Evolutionary conservation across 2,888 invertebrate genomes (phyloP), one percentile per base, ranked within the genome.

Genomic region (Pteria penguin): DNA sequence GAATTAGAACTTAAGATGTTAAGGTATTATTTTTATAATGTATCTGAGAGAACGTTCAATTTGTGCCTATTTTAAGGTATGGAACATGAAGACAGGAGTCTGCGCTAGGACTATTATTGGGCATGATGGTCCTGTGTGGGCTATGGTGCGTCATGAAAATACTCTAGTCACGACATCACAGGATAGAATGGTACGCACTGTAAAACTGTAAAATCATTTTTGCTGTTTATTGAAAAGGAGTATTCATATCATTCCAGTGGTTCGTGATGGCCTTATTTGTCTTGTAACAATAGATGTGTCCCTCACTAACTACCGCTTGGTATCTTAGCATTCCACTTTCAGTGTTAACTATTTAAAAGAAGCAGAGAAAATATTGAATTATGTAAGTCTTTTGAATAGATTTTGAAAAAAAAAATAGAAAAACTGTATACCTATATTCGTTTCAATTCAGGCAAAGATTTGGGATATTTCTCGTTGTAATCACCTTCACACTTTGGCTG

Each of bases 51-150:
- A 57, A 57, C 57, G 29, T 57, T 18, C 29, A 8, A 22, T 22
- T 27, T 3, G 32, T 61, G 70, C 29, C 45, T 60, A 58, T 55
- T 76, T 71, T 4, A 78, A 90, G 90, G 83, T 91, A 2, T 91
- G 90, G 90, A 90, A 90, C 79, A 76, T 90, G 24, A 81, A 87
- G 24, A 84, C 85, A 11, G 87, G 87, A 4, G 78, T 81, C 5
- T 86, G 88, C 62, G 80, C 83, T 4, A 83, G 90, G 31, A 90
- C 88, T 3, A 69, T 91, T 36, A 68, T 89, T 22, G 87, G 89
- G 5, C 91, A 91, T 74, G 83, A 83, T 24, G 90, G 90, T 8
- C 88, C 90, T 11, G 84, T 91, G 27, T 90, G 90, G 90, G 87
- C 89, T 18, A 78, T 91, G 73, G 86, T 82, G 14, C 63, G 86